These are phyloP conservation scores for Cossypha heuglini DNA, from an alignment of 2,797 vertebrate species.

Conservation along the genomic window DNA sequence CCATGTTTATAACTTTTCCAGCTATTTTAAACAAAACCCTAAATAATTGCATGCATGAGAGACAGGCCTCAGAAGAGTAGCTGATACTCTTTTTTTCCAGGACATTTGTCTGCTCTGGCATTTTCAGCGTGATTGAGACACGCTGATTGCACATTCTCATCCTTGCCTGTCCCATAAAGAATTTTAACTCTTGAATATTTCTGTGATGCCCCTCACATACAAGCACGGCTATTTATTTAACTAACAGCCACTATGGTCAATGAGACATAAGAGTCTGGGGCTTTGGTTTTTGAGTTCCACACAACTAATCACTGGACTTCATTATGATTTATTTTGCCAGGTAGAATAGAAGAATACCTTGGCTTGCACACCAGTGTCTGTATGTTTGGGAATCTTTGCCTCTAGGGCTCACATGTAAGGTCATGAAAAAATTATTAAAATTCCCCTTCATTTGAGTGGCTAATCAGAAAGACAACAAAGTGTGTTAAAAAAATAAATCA, in stretches of 20 bases:
- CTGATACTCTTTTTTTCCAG: not conserved
- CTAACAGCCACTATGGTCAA: not conserved
- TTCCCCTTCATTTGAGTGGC: not conserved
- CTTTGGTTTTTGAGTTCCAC: not conserved
- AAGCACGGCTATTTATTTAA: not conserved
- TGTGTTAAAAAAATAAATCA: not conserved
- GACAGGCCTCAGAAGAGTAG: not conserved
- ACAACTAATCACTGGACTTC: not conserved
- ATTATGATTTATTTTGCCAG: not conserved
- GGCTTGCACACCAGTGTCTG: not conserved
- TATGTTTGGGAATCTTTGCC: not conserved
- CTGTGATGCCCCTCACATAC: not conserved
- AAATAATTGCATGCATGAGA: constrained; percentile 19
- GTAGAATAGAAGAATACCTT: not conserved
- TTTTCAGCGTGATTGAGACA: not conserved
- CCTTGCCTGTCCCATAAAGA: not conserved
- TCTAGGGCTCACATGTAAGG: not conserved
- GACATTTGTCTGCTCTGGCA: not conserved
- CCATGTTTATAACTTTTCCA: constrained; percentile 29
- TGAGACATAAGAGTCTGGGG: not conserved
- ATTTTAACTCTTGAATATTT: constrained; percentile 1
- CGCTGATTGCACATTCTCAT: not conserved
- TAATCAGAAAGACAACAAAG: not conserved
- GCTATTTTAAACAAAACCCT: constrained; percentile 64
- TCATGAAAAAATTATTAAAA: not conserved